Base-by-base conservation (phyloP, 2,888 invertebrate species). In the Ochropacha duplaris region DNA sequence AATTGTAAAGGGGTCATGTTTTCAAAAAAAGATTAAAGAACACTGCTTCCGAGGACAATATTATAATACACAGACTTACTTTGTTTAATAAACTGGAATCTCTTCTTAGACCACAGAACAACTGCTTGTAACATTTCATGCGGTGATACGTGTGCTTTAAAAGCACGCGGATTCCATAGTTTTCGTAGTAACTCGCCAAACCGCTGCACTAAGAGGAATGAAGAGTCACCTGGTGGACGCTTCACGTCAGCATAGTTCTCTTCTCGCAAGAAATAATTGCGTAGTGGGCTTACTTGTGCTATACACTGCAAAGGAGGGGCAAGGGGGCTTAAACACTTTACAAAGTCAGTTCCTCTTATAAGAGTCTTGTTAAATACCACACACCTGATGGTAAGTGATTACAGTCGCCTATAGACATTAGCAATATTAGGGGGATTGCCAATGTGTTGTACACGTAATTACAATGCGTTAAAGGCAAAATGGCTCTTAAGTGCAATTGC, bases 41-140 rank as follows among this genome's bases (percentile, higher is more conserved):
- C 31, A 31, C 31, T 9, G 5, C 31, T 31, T 31, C 11, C 24
- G 14, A 19, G 36, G 49, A 19, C 16, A 12, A 16, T 31, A 57
- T 19, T 11, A 0, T 6, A 36, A 34, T 44, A 9, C n/a, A 5
- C n/a, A n/a, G 9, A 24, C 12, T 83, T 81, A 96, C 98, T 99
- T 93, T 99, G 99, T 78, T 98, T 96, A 1, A 99, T 99, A 81
- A 99, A 99, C 89, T 99, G 99, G 84, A 99, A 99, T 68, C 96
- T 95, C 84, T 99, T 99, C 86, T 97, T 97, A 79, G 99, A 98
- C 97, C 98, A 98, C 64, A 99, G 92, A 4, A 99, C 98, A 24
- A 99, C 98, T 52, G 99, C 98, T 81, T 99, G 99, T 24, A 99
- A 92, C 99, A 99, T 99, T 94, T 99, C 99, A 83, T 99, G 99